Percentiles rank a stretch among this genome's conserved stretches.
phyloP scores from a whole-genome alignment of 2,797 vertebrate species.

The Coluber constrictor region DNA sequence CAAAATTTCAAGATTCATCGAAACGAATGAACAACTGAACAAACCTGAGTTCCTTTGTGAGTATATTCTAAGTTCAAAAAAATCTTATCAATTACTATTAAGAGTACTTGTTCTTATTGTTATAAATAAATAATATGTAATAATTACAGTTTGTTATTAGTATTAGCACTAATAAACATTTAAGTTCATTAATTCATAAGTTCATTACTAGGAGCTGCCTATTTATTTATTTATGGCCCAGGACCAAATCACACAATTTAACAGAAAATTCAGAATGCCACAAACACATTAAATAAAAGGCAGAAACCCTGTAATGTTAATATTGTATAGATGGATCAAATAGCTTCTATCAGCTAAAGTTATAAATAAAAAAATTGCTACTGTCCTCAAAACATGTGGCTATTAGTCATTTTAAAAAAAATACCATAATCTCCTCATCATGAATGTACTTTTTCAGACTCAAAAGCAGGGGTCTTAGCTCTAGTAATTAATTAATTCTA shows the following conservation, averaged over 20 bases:
- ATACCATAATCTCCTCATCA: not conserved
- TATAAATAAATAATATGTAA: not conserved
- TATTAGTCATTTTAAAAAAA: not conserved
- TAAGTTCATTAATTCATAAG: not conserved
- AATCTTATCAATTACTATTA: not conserved
- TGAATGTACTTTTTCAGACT: not conserved
- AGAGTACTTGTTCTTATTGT: not conserved
- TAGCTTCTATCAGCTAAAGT: not conserved
- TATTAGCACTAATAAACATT: not conserved
- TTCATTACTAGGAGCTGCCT: not conserved
- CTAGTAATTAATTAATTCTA: not conserved
- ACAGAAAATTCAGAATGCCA: not conserved
- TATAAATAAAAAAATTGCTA: not conserved
- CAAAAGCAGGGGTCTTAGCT: not conserved
- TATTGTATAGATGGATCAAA: not conserved
- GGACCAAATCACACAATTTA: not conserved
- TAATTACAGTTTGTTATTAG: not conserved
- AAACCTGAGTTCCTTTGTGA: not conserved
- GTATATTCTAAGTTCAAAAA: not conserved
- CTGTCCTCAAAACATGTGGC: not conserved
- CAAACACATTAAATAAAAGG: not conserved
- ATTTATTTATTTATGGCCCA: not conserved
- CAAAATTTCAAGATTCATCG: not conserved
- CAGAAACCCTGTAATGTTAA: not conserved
- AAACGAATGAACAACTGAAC: not conserved